phyloP scores from a whole-genome alignment of 2,888 invertebrate genomes.

The Lepas anatifera region DNA sequence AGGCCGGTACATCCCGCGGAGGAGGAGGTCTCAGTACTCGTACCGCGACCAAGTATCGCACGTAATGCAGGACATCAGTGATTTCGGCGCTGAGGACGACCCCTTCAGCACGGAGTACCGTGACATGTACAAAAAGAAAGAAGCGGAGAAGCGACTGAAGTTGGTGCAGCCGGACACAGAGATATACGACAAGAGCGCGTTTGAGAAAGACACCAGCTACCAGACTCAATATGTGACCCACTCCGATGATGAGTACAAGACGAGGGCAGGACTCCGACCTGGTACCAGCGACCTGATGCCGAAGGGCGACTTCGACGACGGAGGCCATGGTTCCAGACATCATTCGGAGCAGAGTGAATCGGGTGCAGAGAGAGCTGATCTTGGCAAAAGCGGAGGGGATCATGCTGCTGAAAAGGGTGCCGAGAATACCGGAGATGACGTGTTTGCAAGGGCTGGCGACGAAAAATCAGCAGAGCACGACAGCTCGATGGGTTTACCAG shows the following conservation, averaged over 20 bases:
- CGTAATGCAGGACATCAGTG: background rate
- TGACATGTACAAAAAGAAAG: background rate
- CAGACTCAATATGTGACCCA: background rate
- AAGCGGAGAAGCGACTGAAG: background rate
- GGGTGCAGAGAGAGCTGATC: too few species aligned
- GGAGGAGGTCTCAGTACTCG: background rate
- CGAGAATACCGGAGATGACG: too few species aligned
- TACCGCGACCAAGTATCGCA: background rate
- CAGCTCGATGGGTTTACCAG: too few species aligned
- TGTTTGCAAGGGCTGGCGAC: too few species aligned
- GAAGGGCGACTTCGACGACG: background rate
- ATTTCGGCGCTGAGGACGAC: background rate
- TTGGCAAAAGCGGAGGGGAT: too few species aligned
- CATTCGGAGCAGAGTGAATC: background rate
- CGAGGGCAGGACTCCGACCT: background rate
- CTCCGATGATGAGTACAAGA: background rate
- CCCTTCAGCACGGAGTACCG: conserved; percentile 5
- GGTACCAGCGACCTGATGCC: background rate
- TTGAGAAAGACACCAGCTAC: conserved; percentile 3
- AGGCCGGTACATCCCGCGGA: background rate
- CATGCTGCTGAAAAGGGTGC: too few species aligned
- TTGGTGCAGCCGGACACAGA: background rate
- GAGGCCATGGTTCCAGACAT: background rate
- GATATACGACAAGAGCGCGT: background rate
- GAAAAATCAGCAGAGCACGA: too few species aligned